These are phyloP conservation scores for Schizothorax lantsangensis DNA, from an alignment of 2,797 vertebrate species.

Conservation along the genomic window DNA sequence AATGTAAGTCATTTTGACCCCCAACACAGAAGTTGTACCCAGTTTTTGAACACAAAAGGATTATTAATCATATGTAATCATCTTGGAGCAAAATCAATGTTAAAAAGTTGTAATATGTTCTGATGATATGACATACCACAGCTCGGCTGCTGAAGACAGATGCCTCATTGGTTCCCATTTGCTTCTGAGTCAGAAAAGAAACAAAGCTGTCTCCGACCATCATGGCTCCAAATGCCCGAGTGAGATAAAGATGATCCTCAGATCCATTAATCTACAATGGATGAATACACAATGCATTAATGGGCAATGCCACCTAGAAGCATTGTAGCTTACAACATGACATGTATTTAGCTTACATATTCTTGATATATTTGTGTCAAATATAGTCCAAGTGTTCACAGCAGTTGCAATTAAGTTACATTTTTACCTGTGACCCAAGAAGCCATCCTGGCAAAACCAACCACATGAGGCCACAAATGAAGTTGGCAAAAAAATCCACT, in stretches of 20 bases:
- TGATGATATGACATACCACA: constrained; percentile 42
- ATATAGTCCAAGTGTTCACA: not conserved
- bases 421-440: constrained; percentile 46
- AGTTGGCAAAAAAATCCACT: constrained; percentile 49
- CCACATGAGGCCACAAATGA: constrained; percentile 51
- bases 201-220: constrained; percentile 57
- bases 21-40: not conserved
- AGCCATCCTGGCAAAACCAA: constrained; percentile 48
- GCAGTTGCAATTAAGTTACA: not conserved
- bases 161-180: constrained; percentile 24
- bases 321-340: not conserved
- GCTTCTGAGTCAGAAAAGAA: constrained; percentile 38
- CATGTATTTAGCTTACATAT: too few relatives aligned
- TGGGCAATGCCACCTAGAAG: not conserved
- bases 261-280: constrained; percentile 14
- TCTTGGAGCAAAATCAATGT: not conserved
- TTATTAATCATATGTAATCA: not conserved
- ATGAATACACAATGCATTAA: not conserved
- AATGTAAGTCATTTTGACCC: not conserved
- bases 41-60: not conserved
- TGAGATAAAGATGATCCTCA: constrained; percentile 46
- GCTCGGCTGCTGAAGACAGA: constrained; percentile 46
- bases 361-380: not conserved
- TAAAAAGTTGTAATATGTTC: not conserved
- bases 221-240: constrained; percentile 51